These are phyloP conservation scores for Cottoperca gobio DNA, from an alignment of 2,797 vertebrate genomes.

Conservation along the genomic window DNA sequence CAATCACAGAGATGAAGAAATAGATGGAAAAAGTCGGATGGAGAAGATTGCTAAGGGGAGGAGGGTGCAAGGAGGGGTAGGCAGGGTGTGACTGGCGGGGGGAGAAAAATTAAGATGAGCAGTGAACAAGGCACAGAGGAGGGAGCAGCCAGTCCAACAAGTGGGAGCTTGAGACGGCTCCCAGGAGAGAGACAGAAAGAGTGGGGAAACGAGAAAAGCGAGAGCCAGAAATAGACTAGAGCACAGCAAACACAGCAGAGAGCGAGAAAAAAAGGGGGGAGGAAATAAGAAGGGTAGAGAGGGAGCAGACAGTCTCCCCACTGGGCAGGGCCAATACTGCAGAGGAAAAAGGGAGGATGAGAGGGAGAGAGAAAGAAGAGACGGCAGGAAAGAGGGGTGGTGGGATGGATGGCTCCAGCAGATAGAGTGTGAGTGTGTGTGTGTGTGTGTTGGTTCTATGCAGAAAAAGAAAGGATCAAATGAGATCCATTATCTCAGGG, in stretches of 20 bases:
- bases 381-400: slow-evolving; percentile 22
- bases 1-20: slow-evolving; percentile 29
- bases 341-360: slow-evolving; percentile 59
- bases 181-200: slow-evolving; percentile 32
- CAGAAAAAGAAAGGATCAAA: slow-evolving; percentile 46
- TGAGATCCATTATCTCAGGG: slow-evolving; percentile 71
- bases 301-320: slow-evolving; percentile 40
- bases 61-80: slow-evolving; percentile 29
- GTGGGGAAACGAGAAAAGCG: slow-evolving; percentile 52
- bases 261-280: slow-evolving; percentile 35
- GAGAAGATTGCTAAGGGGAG: slow-evolving; percentile 5
- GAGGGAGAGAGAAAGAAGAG: slow-evolving; percentile 9
- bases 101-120: slow-evolving; percentile 42
- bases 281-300: not conserved
- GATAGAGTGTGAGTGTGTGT: slow-evolving; percentile 19
- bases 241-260: slow-evolving; percentile 43
- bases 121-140: slow-evolving; percentile 28
- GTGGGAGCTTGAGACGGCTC: slow-evolving; percentile 53
- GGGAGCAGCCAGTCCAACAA: slow-evolving; percentile 49
- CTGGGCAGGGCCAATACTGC: slow-evolving; percentile 66
- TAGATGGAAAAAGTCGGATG: not conserved
- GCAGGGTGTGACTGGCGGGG: slow-evolving; percentile 20
- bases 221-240: slow-evolving; percentile 63
- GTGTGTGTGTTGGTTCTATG: slow-evolving; percentile 16
- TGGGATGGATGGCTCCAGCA: slow-evolving; percentile 45